Conservation (phyloP, 2,797 vertebrate genomes). For the Danio jaintianensis region DNA sequence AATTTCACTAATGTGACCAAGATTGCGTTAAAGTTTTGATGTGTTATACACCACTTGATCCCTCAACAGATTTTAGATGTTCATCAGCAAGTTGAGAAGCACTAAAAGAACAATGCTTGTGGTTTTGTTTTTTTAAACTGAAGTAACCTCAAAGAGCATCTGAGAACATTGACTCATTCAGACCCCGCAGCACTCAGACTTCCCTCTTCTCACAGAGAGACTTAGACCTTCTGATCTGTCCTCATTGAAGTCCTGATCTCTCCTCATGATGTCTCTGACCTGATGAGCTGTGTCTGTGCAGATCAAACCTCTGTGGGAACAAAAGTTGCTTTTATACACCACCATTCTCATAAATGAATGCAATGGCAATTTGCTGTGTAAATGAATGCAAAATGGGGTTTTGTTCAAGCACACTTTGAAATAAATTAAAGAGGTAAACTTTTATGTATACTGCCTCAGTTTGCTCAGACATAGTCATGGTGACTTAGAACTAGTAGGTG, state of each 20-base stretch:
- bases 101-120: neutral
- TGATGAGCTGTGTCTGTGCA: constrained; percentile 1
- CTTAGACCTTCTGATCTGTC: neutral
- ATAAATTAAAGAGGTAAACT: neutral
- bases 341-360: neutral
- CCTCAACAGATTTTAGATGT: too few relatives aligned
- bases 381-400: neutral
- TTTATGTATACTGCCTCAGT: too few relatives aligned
- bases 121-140: neutral
- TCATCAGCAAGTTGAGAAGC: neutral
- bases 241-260: neutral
- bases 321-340: neutral
- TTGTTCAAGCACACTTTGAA: neutral
- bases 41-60: too few relatives aligned
- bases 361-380: neutral
- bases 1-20: neutral
- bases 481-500: constrained; percentile 12
- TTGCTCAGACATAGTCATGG: neutral
- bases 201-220: neutral
- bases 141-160: neutral
- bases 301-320: neutral
- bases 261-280: constrained; percentile 8
- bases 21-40: too few relatives aligned
- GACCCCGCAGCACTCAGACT: neutral
- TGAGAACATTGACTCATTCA: constrained; percentile 1